phyloP scores from a whole-genome alignment of 2,888 invertebrate genomes.

The Caenorhabditis panamensis region DNA sequence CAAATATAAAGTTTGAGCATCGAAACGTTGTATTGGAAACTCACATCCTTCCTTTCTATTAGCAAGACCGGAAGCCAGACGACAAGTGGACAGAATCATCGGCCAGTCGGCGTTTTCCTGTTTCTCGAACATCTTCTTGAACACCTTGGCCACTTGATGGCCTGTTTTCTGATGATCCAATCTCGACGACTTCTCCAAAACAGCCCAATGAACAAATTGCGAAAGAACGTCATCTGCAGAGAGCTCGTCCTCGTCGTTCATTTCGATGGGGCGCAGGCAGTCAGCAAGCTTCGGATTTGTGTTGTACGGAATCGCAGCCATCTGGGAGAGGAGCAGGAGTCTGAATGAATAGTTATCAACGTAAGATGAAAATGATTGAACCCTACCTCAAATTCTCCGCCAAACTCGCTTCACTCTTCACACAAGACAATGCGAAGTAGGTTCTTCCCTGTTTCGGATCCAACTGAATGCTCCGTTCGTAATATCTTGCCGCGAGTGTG shows the following conservation, averaged over 20 bases:
- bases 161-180: conserved; percentile 23
- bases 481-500: conserved; percentile 15
- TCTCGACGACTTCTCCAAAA: conserved; percentile 8
- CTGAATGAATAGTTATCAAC: background rate
- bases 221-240: conserved; percentile 9
- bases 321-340: conserved; percentile 28
- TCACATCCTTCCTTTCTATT: conserved; percentile 26
- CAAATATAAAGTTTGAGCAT: background rate
- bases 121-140: background rate
- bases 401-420: background rate
- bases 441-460: conserved; percentile 34
- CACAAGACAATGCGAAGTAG: conserved; percentile 14
- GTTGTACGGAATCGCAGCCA: conserved; percentile 30
- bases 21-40: background rate
- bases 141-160: conserved; percentile 1
- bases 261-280: background rate
- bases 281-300: conserved; percentile 14
- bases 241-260: background rate
- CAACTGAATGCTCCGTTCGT: conserved; percentile 23
- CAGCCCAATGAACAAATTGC: conserved; percentile 20
- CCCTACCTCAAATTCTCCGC: conserved; percentile 5
- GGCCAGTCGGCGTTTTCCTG: conserved; percentile 4
- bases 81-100: conserved; percentile 18
- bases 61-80: background rate
- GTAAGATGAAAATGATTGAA: too few species aligned